Base-by-base conservation (phyloP, 2,113 vertebrate species). In the Scatophagus argus region DNA sequence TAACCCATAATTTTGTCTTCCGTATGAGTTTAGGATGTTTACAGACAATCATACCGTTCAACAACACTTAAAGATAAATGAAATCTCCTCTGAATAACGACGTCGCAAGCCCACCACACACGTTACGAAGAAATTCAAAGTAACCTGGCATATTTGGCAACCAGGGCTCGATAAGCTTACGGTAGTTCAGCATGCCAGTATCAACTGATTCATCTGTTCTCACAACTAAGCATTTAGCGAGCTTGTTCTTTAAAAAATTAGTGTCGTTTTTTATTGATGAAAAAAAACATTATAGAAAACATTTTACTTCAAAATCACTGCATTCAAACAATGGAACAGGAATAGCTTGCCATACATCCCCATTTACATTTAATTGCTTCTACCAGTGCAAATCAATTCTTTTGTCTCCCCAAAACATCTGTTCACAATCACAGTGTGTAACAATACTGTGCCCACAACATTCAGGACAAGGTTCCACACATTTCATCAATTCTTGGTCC, bases 221-320 rank as follows among this genome's bases (percentile, higher is more conserved):
- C 70, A 63, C 46, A 47, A 49, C 17, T 47, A 21, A 74, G 31
- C 56, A 64, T 43, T 39, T 49, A 59, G 17, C 14, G 13, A 49
- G 14, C 2, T 49, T 21, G 31, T 82, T 65, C 29, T 67, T 56
- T 27, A 23, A 59, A n/a, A 77, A 64, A 69, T 7, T 0, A 71
- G 10, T 56, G 32, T 62, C 10, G 43, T 66, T n/a, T 49, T 90
- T 88, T 87, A 90, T 85, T 88, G 71, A 39, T 81, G 39, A 58
- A 81, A 87, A 73, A 76, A 87, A 73, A 76, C 9, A 81, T 7
- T 2, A n/a, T 69, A 64, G 10, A 80, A 88, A 86, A 67, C 2
- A 60, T 14, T 31, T 4, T 6, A 54, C 51, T 25, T 63, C 2
- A 47, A 65, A 38, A 60, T 56, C 8, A 55, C 0, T 58, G 27